phyloP scores from a whole-genome alignment of 2,113 vertebrate genomes.

The Patagioenas fasciata region DNA sequence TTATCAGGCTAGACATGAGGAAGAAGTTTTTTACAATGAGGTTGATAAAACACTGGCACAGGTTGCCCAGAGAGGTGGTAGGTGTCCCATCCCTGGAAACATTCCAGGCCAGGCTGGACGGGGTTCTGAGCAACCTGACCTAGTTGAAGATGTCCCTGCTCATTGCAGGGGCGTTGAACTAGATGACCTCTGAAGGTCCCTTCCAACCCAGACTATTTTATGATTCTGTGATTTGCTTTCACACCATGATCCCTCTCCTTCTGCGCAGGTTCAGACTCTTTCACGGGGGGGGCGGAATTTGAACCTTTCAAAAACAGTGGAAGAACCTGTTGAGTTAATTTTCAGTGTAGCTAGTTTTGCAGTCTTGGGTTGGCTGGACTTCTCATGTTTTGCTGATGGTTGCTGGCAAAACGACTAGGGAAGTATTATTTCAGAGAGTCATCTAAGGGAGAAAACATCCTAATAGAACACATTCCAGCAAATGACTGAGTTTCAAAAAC shows the following conservation, averaged over 20 bases:
- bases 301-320: background rate
- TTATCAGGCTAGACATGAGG: no score
- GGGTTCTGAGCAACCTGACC: no score
- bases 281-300: background rate
- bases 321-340: background rate
- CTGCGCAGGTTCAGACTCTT: background rate
- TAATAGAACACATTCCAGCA: background rate
- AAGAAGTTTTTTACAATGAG: no score
- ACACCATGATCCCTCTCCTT: background rate
- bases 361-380: background rate
- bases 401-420: background rate
- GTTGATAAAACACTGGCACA: no score
- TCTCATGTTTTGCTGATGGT: background rate
- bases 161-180: no score
- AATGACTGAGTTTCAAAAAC: background rate
- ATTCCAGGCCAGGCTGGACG: no score
- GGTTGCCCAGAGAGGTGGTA: no score
- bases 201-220: no score
- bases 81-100: no score
- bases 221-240: background rate
- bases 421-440: slow-evolving; percentile 4
- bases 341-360: background rate
- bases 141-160: no score
- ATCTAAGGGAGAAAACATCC: background rate
- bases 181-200: no score